Evolutionary conservation across 2,113 vertebrate species (phyloP), one percentile per base, ranked within the genome.

Genomic region (Apteryx mantelli): DNA sequence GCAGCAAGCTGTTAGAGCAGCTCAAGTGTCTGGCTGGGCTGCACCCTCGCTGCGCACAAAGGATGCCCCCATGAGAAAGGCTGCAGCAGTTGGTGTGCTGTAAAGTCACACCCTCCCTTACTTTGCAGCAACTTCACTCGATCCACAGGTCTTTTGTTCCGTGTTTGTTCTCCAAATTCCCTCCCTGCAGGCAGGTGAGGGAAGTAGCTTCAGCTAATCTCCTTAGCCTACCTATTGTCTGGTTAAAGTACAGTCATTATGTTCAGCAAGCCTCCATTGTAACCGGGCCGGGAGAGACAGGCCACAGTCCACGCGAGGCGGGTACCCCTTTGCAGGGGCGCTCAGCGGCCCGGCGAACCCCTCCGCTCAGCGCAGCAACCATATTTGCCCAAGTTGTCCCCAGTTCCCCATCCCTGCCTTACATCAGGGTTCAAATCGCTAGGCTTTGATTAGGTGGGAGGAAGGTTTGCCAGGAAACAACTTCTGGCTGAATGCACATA

Each of bases 121-220:
- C 55, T 92, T 58, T 22, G 77, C 81, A 52, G 81, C 16, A 87
- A 87, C 81, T 95, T 93, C 83, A 75, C 89, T 91, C 32, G 24
- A 95, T 70, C 65, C 38, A 4, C 17, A 79, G 52, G 69, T 61
- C 84, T 93, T 91, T 89, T 92, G 79, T 90, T 61, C 64, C 18
- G 22, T 65, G 44, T 82, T 96, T 95, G 80, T 58, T 94, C 84
- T 87, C 84, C 93, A 79, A 68, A 94, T 71, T 87, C 93, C 74
- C 87, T 95, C 81, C 74, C 81, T 68, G 56, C 69, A 71, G 89
- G 84, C 73, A 97, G 95, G 91, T 95, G 92, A 92, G 83, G 68
- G 79, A 91, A 91, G 86, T 26, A 88, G 91, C 71, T 86, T 80
- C 86, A 83, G 75, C 58, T 94, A 92, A 96, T 95, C 80, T 77